Evolutionary conservation across 2,888 invertebrate species (phyloP).

Genomic region (Aplocera efformata): DNA sequence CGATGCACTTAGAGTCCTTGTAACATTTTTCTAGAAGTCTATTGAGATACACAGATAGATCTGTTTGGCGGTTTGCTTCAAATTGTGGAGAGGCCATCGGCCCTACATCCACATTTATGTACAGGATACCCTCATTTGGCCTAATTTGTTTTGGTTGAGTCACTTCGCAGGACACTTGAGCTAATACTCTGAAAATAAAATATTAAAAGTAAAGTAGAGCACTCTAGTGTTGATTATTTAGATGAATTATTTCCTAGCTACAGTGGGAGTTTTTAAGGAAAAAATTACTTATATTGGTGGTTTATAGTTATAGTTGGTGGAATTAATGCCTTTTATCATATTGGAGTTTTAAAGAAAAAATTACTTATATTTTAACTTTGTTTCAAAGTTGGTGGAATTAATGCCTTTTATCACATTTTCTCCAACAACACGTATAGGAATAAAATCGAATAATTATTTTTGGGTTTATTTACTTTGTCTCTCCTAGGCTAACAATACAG

Average conservation of each 20-base stretch:
- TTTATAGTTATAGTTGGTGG: no score
- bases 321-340: no score
- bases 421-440: background rate
- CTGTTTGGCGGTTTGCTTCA: constrained; percentile 88
- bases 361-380: no score
- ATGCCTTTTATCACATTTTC: no score
- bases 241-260: no score
- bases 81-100: constrained; percentile 93
- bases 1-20: constrained; percentile 94
- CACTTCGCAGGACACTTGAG: constrained; percentile 94
- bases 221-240: no score
- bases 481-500: constrained; percentile 88
- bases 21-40: constrained; percentile 93
- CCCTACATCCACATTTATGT: constrained; percentile 92
- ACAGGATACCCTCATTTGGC: constrained; percentile 93
- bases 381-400: no score
- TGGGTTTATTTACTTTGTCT: constrained; percentile 83
- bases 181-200: constrained; percentile 83
- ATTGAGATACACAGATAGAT: constrained; percentile 86
- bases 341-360: background rate
- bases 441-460: background rate
- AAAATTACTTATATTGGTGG: no score
- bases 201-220: no score
- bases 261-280: no score
- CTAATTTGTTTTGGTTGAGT: constrained; percentile 90